Percentiles rank a stretch among this genome's conserved stretches.
phyloP scores from a whole-genome alignment of 1,140 invertebrate genomes.

The Homalodisca vitripennis region DNA sequence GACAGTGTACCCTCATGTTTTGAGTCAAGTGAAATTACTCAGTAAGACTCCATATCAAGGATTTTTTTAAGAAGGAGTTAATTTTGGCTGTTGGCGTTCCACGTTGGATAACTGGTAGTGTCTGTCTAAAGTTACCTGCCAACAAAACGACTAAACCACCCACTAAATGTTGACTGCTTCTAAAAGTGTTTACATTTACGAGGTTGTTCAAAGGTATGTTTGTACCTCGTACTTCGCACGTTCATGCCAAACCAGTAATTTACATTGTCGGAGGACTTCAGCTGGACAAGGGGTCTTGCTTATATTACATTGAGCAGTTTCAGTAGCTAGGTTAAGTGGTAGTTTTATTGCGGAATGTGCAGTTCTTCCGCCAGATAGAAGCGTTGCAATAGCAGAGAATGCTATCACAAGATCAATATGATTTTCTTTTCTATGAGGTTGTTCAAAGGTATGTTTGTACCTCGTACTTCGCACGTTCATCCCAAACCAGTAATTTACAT shows the following conservation, averaged over 20 bases:
- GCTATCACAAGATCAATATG: no score
- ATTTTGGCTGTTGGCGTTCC: constrained; percentile 48
- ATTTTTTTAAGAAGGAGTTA: constrained; percentile 43
- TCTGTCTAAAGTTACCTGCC: constrained; percentile 42
- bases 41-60: background rate
- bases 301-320: constrained; percentile 3
- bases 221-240: constrained; percentile 42
- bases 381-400: no score
- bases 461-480: constrained; percentile 40
- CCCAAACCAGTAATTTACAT: background rate
- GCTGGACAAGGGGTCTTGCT: background rate
- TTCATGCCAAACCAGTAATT: background rate
- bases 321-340: constrained; percentile 33
- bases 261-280: background rate
- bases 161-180: background rate
- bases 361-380: constrained; percentile 52
- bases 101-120: constrained; percentile 43
- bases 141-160: constrained; percentile 39
- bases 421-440: constrained; percentile 40
- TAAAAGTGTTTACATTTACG: constrained; percentile 32
- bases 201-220: constrained; percentile 42
- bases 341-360: constrained; percentile 53
- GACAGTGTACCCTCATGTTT: background rate
- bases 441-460: constrained; percentile 41
- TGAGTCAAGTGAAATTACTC: background rate